Base-by-base conservation (phyloP, 2,797 vertebrate species). In the Acrossocheilus fasciatus region DNA sequence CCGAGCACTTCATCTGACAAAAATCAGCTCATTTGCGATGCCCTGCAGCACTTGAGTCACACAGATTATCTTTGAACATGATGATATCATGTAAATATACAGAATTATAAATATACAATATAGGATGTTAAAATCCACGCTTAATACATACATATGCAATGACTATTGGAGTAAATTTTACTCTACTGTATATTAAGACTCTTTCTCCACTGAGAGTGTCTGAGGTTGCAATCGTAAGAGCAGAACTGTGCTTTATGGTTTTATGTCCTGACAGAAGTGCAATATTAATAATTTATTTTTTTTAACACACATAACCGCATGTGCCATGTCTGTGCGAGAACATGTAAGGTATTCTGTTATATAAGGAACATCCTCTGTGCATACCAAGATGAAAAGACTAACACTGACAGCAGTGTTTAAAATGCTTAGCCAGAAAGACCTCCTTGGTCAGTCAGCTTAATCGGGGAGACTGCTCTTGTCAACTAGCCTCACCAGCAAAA, bases 191-290 rank as follows among this genome's bases (percentile, higher is more conserved):
- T 43, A 43, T 43, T 43, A 43, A 43, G 43, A 43, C 43, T 10
- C 20, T 34, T 34, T 34, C 34, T 36, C 34, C 34, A 36, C 34
- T 36, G 34, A 36, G 34, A 36, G 34, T 36, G 34, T 36, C 34
- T n/a, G 34, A 54, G 10, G 47, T 43, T 70, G 45, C 45, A n/a
- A 2, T 69, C n/a, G 26, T 72, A 7, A 54, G 14, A 41, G 4
- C 12, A 82, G 34, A 82, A 41, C 68, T 82, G 34, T 11, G 23
- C 50, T 82, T 54, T 30, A 20, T 69, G 81, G 81, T 82, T 82
- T 57, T 57, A 68, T 0, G 2, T 41, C 23, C 18, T 8, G 10
- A 36, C 79, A 7, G 20, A 68, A 39, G n/a, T n/a, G 45, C 34
- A 54, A 81, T 6, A 69, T 69, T 68, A 54, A 68, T 68, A 23